These are phyloP conservation scores for Drosophila repleta DNA, from an alignment of 1,140 invertebrate species.

Conservation along the genomic window DNA sequence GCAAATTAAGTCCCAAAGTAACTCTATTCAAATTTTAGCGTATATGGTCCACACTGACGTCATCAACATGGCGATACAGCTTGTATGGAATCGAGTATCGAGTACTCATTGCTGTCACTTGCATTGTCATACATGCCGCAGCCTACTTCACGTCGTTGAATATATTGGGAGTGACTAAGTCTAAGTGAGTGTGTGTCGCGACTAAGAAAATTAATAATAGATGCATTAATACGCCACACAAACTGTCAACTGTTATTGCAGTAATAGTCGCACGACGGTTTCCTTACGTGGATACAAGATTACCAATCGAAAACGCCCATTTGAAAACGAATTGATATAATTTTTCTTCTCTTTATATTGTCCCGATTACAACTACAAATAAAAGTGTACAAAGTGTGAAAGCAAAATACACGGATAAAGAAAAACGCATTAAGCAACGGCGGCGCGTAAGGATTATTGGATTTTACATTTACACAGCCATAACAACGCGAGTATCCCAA, in stretches of 20 bases:
- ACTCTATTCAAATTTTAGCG: constrained; percentile 34
- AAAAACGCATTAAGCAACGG: constrained; percentile 74
- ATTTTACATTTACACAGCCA: constrained; percentile 55
- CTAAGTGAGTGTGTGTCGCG: constrained; percentile 71
- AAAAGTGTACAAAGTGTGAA: constrained; percentile 78
- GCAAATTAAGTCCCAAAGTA: too few species aligned
- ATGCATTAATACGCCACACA: constrained; percentile 46
- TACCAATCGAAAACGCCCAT: constrained; percentile 14
- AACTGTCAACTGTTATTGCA: constrained; percentile 31
- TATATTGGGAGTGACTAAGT: constrained; percentile 78
- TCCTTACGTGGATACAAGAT: constrained; percentile 10
- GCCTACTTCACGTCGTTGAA: constrained; percentile 54
- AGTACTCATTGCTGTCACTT: constrained; percentile 42
- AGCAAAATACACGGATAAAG: constrained; percentile 54
- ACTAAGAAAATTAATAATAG: constrained; percentile 77
- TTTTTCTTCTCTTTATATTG: constrained; percentile 77
- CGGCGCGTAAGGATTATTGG: constrained; percentile 76
- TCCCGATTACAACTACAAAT: constrained; percentile 71
- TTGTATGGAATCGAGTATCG: constrained; percentile 26
- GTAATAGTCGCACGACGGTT: constrained; percentile 25
- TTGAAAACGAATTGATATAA: constrained; percentile 59
- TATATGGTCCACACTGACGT: constrained; percentile 28
- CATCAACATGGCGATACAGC: constrained; percentile 43
- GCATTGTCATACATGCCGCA: constrained; percentile 56
- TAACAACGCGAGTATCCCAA: constrained; percentile 35